Conservation (phyloP, 1,140 invertebrate genomes). For the Drosophila nikananu region DNA sequence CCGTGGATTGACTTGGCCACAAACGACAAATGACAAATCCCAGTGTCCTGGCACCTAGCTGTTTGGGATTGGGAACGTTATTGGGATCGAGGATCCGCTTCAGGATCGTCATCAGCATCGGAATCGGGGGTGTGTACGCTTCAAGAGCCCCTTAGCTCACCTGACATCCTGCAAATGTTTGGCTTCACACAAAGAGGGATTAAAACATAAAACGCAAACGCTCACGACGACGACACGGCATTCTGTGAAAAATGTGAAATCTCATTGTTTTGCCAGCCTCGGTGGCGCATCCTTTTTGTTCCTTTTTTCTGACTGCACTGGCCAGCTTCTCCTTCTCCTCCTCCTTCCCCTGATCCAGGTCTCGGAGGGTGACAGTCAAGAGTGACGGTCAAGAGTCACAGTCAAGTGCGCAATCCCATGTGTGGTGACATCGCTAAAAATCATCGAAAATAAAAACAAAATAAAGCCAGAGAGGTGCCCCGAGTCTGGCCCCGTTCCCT, state of each 20-base stretch:
- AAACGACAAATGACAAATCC: conserved; percentile 54
- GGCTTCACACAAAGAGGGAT: conserved; percentile 73
- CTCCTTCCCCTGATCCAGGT: background rate
- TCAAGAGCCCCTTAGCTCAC: conserved; percentile 35
- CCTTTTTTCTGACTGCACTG: conserved; percentile 11
- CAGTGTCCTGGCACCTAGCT: conserved; percentile 4
- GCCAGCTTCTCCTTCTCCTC: background rate
- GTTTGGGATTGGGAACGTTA: background rate
- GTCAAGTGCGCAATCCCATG: conserved; percentile 14
- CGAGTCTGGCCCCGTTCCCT: background rate
- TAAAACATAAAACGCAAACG: conserved; percentile 71
- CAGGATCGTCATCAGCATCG: background rate
- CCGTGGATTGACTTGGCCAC: conserved; percentile 15
- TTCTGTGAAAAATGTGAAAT: conserved; percentile 66
- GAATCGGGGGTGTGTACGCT: conserved; percentile 55
- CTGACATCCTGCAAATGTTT: conserved; percentile 66
- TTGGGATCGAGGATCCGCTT: background rate
- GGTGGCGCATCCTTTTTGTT: conserved; percentile 65
- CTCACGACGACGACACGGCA: conserved; percentile 32
- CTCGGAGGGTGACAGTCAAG: background rate
- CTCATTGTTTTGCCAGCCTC: conserved; percentile 77
- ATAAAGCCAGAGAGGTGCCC: background rate
- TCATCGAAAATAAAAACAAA: conserved; percentile 2
- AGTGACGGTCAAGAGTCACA: background rate
- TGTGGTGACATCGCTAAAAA: conserved; percentile 12